Evolutionary conservation across 2,797 vertebrate genomes (phyloP).

Genomic region (Myripristis jacobus): DNA sequence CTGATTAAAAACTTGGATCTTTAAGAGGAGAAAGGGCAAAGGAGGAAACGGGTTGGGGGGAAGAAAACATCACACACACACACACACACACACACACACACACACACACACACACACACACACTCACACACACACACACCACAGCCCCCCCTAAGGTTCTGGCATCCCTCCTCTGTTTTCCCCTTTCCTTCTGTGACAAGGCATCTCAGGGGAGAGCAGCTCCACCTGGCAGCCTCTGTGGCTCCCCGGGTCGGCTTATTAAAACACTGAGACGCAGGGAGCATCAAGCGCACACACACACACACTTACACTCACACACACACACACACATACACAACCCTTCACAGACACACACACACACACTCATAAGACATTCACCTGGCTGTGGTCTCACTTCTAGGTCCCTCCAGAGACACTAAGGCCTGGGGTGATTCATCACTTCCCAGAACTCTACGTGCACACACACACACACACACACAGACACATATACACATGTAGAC

Average conservation of each 20-base stretch:
- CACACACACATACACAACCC: slow-evolving; percentile 14
- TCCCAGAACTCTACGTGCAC: slow-evolving; percentile 23
- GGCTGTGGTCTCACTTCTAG: slow-evolving; percentile 30
- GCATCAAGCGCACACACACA: slow-evolving; percentile 1
- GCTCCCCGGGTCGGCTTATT: slow-evolving; percentile 53
- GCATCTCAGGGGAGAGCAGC: slow-evolving; percentile 44
- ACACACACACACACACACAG: slow-evolving; percentile 10
- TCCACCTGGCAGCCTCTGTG: slow-evolving; percentile 47
- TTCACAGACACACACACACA: background rate
- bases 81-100: too few species aligned
- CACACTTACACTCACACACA: background rate
- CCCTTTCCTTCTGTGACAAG: slow-evolving; percentile 41
- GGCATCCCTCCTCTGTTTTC: slow-evolving; percentile 38
- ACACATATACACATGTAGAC: background rate
- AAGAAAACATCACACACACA: background rate
- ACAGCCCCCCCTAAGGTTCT: slow-evolving; percentile 9
- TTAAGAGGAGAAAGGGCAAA: slow-evolving; percentile 34
- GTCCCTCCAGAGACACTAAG: slow-evolving; percentile 6
- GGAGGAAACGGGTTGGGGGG: slow-evolving; percentile 4
- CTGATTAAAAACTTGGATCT: slow-evolving; percentile 48
- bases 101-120: slow-evolving; percentile 12
- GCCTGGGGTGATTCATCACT: slow-evolving; percentile 58
- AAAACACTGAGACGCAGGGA: slow-evolving; percentile 48
- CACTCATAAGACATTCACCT: slow-evolving; percentile 14
- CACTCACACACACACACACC: slow-evolving; percentile 2